Conservation (phyloP, 1,140 invertebrate genomes). For the Arion vulgaris region DNA sequence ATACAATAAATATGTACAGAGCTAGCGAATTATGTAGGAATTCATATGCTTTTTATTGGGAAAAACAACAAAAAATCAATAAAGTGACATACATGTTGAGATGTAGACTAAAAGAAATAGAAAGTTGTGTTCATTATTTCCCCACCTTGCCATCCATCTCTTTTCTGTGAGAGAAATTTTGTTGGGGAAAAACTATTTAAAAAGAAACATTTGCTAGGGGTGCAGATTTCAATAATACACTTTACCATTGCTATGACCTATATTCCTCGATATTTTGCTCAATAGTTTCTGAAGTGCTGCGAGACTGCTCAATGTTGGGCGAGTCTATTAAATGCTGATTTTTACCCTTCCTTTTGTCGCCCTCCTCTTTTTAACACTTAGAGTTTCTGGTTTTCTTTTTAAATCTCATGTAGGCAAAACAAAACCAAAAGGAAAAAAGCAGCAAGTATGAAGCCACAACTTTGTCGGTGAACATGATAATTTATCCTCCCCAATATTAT, state of each 20-base stretch:
- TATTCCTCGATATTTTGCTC: slow-evolving; percentile 57
- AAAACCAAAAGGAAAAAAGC: background rate
- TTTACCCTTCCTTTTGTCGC: slow-evolving; percentile 11
- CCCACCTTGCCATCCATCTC: background rate
- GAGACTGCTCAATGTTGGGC: slow-evolving; percentile 49
- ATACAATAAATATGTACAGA: too few relatives aligned
- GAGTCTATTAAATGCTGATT: slow-evolving; percentile 39
- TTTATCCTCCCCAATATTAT: background rate
- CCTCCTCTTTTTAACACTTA: background rate
- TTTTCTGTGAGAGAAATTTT: background rate
- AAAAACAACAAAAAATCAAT: too few relatives aligned
- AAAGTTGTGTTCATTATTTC: background rate
- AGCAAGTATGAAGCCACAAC: background rate
- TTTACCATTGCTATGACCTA: slow-evolving; percentile 62
- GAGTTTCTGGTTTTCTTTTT: background rate
- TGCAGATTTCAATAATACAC: slow-evolving; percentile 50
- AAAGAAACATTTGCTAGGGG: slow-evolving; percentile 32
- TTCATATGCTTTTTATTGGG: too few relatives aligned
- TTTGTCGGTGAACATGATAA: background rate
- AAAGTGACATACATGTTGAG: too few relatives aligned
- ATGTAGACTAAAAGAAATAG: background rate
- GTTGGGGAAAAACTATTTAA: background rate
- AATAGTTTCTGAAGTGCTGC: slow-evolving; percentile 60
- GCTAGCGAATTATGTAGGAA: too few relatives aligned
- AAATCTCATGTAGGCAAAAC: background rate